Evolutionary conservation across 2,888 invertebrate species (phyloP), one percentile per base, ranked within the genome.

Genomic region (Zeuzera pyrina): DNA sequence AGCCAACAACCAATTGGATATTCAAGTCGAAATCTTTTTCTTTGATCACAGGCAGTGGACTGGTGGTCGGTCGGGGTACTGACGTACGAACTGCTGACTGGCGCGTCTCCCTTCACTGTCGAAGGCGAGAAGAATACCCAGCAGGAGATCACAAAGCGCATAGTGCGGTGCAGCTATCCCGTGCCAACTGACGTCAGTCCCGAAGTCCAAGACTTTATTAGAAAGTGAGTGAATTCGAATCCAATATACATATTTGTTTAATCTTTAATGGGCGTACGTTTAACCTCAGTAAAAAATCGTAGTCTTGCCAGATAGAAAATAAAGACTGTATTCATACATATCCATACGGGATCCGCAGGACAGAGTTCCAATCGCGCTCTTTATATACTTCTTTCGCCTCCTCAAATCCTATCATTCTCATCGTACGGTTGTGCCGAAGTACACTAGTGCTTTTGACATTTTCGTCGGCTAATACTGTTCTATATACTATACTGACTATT

Each of bases 41-140:
- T 45, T 72, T 76, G 60, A 56, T 68, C 68, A 14, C 85, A 95
- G 92, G 94, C 96, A 30, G 98, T 97, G 3, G 98, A 98, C 83
- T 98, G 98, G 98, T 98, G 98, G 98, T 97, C 97, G 15, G 92
- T 98, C 4, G 97, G 97, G 4, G 97, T 98, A 2, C 81, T 98
- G 27, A 95, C 97, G 0, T 98, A 97, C 85, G 98, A 98, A 77
- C 87, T 98, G 25, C 81, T 98, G 33, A 98, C 97, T 0, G 98
- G 98, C 31, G 96, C 97, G 4, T 97, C 97, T 1, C 98, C 98
- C 2, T 98, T 98, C 77, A 97, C 98, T 5, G 94, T 97, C 1
- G 95, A 97, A 53, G 97, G 96, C 13, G 95, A 95, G 66, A 91
- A 89, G 62, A 97, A 97, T 72, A 92, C 93, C 1, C 97, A 97